A percentile compares a stretch with the other conserved stretches of the same genome.
Conservation (phyloP, 2,113 vertebrate species). For the Carollia perspicillata region DNA sequence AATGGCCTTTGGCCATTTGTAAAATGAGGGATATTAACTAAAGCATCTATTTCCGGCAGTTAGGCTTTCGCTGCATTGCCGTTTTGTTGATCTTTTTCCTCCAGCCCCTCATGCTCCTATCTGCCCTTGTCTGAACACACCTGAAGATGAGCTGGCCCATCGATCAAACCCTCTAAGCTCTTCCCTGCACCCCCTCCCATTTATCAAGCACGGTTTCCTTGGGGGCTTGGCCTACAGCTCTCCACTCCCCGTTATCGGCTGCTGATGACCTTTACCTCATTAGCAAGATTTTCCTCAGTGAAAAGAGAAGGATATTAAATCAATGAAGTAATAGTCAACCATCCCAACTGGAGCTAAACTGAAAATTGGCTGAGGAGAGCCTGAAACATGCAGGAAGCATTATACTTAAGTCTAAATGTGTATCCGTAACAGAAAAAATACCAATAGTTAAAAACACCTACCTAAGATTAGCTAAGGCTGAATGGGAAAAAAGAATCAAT, state of each 20-base stretch:
- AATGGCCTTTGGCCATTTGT: not conserved
- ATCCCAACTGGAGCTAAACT: not conserved
- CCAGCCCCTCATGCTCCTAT: not conserved
- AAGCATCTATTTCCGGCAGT: not conserved
- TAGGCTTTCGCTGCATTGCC: not conserved
- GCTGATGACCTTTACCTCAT: not conserved
- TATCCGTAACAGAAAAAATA: conserved; percentile 31
- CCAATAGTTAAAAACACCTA: not conserved
- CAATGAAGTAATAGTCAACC: conserved; percentile 17
- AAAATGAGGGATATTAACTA: not conserved
- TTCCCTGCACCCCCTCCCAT: not conserved
- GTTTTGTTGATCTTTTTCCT: not conserved
- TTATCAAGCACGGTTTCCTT: not conserved
- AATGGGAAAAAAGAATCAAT: conserved; percentile 45
- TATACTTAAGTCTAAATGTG: not conserved
- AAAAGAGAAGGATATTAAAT: not conserved
- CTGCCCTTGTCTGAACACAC: not conserved
- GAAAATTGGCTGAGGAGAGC: conserved; percentile 15
- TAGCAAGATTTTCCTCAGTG: not conserved
- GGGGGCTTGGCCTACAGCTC: not conserved
- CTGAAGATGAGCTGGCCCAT: not conserved
- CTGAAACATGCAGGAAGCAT: not conserved
- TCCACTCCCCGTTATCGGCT: not conserved
- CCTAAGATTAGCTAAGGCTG: conserved; percentile 15
- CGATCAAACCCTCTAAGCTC: not conserved